These are phyloP conservation scores for Drosophila algonquin DNA, from an alignment of 2,888 invertebrate genomes.

Conservation along the genomic window DNA sequence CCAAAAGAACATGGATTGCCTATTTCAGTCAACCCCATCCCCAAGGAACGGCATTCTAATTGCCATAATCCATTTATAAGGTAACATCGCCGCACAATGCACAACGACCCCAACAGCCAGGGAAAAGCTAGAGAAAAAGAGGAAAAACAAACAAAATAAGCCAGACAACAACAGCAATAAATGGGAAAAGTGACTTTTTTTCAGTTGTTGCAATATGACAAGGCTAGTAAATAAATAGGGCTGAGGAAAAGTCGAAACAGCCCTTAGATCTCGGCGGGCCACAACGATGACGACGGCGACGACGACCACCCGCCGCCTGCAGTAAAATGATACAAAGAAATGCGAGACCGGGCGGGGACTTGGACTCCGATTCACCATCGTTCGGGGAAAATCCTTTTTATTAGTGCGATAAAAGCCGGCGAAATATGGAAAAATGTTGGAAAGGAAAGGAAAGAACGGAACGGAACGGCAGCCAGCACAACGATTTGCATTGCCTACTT, in stretches of 20 bases:
- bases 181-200: constrained; percentile 9
- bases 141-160: constrained; percentile 42
- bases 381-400: constrained; percentile 77
- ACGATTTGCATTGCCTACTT: constrained; percentile 75
- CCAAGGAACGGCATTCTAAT: constrained; percentile 72
- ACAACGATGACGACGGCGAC: neutral
- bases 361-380: constrained; percentile 18
- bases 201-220: constrained; percentile 68
- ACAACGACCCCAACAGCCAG: constrained; percentile 35
- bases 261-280: constrained; percentile 7
- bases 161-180: constrained; percentile 32
- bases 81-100: constrained; percentile 68
- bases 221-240: constrained; percentile 65
- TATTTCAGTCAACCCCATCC: constrained; percentile 15
- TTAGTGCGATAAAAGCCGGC: constrained; percentile 66
- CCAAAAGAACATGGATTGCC: constrained; percentile 19
- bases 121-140: constrained; percentile 31
- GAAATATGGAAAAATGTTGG: constrained; percentile 30
- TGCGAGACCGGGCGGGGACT: constrained; percentile 50
- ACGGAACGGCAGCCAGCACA: constrained; percentile 41
- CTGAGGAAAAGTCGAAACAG: constrained; percentile 17
- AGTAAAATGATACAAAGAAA: constrained; percentile 70
- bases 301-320: constrained; percentile 52
- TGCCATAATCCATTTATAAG: constrained; percentile 84
- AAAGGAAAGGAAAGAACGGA: constrained; percentile 29